phyloP scores from a whole-genome alignment of 2,797 vertebrate genomes.

The Parauchenoglanis punctatus region DNA sequence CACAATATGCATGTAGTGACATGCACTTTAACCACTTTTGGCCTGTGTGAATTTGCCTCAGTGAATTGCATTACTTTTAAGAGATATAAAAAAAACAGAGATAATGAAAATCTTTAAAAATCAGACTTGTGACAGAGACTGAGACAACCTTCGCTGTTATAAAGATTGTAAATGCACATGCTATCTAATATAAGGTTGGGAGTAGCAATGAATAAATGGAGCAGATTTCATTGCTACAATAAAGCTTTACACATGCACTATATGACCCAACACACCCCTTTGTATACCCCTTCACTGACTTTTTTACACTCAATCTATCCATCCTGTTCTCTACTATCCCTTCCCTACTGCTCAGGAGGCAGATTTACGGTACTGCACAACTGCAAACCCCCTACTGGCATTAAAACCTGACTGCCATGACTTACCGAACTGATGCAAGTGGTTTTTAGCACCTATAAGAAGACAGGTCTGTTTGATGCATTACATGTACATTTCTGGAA shows the following conservation, averaged over 20 bases:
- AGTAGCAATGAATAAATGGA: slow-evolving; percentile 23
- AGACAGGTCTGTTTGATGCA: not conserved
- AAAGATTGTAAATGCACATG: slow-evolving; percentile 11
- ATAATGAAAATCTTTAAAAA: not conserved
- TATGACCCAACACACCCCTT: not conserved
- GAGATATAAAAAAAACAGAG: not conserved
- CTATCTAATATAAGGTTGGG: slow-evolving; percentile 11
- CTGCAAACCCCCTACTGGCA: not conserved
- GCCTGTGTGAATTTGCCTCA: not conserved
- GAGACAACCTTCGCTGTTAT: not conserved
- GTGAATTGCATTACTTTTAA: not conserved
- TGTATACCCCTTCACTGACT: not conserved
- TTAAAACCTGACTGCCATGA: slow-evolving; percentile 14
- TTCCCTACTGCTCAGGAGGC: not conserved
- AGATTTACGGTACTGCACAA: slow-evolving; percentile 1
- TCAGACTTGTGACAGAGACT: not conserved
- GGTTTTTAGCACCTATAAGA: not conserved
- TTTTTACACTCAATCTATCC: slow-evolving; percentile 7
- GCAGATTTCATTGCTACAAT: slow-evolving; percentile 19
- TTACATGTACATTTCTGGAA: not conserved
- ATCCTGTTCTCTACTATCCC: not conserved
- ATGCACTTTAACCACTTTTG: slow-evolving; percentile 4
- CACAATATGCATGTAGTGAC: not conserved
- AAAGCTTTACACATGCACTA: slow-evolving; percentile 19
- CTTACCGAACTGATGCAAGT: slow-evolving; percentile 9